These are phyloP conservation scores for Gymnothorax reevesii DNA, from an alignment of 2,797 vertebrate genomes.

Conservation along the genomic window DNA sequence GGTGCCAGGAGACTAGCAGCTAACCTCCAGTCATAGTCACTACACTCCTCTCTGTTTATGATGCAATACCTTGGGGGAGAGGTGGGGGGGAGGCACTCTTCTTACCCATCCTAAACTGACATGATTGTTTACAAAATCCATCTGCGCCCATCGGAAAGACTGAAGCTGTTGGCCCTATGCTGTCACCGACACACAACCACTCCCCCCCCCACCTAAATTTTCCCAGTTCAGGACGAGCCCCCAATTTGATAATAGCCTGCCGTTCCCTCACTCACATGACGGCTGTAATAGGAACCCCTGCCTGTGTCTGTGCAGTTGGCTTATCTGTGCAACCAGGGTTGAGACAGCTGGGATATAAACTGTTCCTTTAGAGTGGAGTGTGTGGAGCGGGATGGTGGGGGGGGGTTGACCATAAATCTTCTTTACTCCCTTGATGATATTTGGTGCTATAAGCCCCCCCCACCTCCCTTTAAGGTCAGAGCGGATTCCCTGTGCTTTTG, in stretches of 20 bases:
- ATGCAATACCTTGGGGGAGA: not conserved
- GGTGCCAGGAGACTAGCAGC: not conserved
- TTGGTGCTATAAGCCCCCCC: not conserved
- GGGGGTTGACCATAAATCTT: not conserved
- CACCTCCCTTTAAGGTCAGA: not conserved
- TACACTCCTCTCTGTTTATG: not conserved
- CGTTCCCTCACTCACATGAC: not conserved
- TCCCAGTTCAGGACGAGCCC: not conserved
- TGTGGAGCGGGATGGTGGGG: not conserved
- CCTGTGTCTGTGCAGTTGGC: not conserved
- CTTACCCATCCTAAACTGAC: not conserved
- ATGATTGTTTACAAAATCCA: not conserved
- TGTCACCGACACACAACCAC: not conserved
- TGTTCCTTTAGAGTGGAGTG: not conserved
- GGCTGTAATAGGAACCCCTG: not conserved
- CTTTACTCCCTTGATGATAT: not conserved
- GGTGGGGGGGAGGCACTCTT: not conserved
- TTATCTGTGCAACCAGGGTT: not conserved
- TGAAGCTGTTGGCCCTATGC: not conserved
- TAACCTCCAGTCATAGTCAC: not conserved
- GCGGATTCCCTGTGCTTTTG: not conserved
- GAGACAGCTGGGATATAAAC: not conserved
- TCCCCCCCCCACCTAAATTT: not conserved
- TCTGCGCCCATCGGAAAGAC: not conserved
- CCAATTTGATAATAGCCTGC: not conserved